These are phyloP conservation scores for Lipotes vexillifer DNA, from an alignment of 2,113 vertebrate genomes.

Conservation along the genomic window DNA sequence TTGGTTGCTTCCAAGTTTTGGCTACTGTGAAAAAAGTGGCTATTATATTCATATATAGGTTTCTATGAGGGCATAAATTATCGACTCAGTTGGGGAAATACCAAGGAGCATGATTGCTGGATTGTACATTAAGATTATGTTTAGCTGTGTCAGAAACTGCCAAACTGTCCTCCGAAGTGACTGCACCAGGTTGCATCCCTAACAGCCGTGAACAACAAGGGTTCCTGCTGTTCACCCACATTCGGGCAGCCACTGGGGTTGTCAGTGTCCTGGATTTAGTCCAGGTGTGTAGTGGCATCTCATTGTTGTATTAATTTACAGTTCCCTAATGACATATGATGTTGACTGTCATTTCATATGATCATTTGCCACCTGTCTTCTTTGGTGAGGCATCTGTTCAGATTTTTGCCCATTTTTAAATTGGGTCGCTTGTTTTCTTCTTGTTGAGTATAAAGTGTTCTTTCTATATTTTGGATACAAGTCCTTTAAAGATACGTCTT, in stretches of 20 bases:
- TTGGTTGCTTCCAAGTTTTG: neutral
- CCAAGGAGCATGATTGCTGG: neutral
- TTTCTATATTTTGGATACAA: neutral
- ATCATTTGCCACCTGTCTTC: neutral
- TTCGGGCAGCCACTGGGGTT: neutral
- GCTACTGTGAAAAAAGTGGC: neutral
- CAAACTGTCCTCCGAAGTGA: neutral
- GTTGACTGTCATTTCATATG: neutral
- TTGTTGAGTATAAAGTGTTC: neutral
- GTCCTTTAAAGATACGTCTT: neutral
- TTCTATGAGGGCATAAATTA: neutral
- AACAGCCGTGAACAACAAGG: no score
- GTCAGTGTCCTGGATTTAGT: neutral
- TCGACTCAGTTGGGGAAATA: neutral
- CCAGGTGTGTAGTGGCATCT: neutral
- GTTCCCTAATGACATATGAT: neutral
- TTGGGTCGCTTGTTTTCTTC: neutral
- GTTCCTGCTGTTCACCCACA: neutral
- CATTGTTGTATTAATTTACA: neutral
- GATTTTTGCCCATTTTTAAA: neutral
- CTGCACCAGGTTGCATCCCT: neutral
- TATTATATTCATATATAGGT: neutral
- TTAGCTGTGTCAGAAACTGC: neutral
- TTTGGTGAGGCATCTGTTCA: neutral
- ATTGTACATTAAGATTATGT: neutral